Percentiles rank a stretch among this genome's conserved stretches.
Evolutionary conservation across 2,113 vertebrate genomes (phyloP).

Genomic region (Scatophagus argus): DNA sequence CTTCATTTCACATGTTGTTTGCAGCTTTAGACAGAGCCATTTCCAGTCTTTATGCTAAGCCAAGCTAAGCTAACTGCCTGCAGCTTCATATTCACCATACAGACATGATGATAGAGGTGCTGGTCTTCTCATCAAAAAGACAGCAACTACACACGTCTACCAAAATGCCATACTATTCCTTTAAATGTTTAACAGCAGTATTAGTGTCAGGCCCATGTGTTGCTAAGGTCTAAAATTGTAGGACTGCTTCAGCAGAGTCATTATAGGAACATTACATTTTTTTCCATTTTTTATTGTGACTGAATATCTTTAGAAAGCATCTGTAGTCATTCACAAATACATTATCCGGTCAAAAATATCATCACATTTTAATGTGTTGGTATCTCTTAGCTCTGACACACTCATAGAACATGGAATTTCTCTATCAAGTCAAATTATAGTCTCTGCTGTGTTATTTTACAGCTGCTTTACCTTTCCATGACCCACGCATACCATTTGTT

Average conservation of each 20-base stretch:
- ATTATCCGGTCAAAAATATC: constrained; percentile 24
- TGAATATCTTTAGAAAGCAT: constrained; percentile 17
- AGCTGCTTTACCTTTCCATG: constrained; percentile 45
- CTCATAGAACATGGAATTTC: constrained; percentile 10
- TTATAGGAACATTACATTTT: constrained; percentile 13
- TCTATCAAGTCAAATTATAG: constrained; percentile 35
- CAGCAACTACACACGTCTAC: neutral
- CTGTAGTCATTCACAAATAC: neutral
- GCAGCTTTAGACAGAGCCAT: neutral
- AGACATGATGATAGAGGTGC: neutral
- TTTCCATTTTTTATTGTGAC: neutral
- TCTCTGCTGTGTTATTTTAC: constrained; percentile 25
- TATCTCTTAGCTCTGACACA: neutral
- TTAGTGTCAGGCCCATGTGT: neutral
- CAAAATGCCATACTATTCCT: neutral
- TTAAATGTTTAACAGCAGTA: constrained; percentile 1
- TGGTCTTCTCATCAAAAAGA: neutral
- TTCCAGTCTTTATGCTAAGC: neutral
- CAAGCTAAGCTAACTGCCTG: neutral
- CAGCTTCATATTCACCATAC: neutral
- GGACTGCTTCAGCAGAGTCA: constrained; percentile 2
- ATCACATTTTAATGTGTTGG: constrained; percentile 21
- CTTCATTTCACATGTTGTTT: neutral
- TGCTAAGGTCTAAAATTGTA: constrained; percentile 4
- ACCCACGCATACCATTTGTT: constrained; percentile 52